phyloP scores from a whole-genome alignment of 2,888 invertebrate genomes.

The Aporophyla nigra region DNA sequence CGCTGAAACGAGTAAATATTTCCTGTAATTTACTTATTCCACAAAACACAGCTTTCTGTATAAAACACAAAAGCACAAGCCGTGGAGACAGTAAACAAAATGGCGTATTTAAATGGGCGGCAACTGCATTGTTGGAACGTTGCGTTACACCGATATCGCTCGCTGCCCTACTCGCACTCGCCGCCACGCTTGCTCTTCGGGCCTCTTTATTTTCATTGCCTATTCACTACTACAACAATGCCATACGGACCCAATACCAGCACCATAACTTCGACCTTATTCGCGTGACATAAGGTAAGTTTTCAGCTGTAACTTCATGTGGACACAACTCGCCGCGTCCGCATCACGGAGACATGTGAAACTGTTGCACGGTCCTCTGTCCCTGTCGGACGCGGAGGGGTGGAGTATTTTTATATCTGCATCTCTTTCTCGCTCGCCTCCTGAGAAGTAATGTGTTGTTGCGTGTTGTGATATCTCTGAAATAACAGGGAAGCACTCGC shows the following conservation, averaged over 20 bases:
- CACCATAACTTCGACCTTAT: slow-evolving; percentile 67
- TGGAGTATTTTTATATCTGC: slow-evolving; percentile 82
- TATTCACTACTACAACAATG: slow-evolving; percentile 74
- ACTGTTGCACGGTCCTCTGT: slow-evolving; percentile 85
- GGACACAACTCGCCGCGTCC: slow-evolving; percentile 70
- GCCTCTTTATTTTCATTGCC: slow-evolving; percentile 84
- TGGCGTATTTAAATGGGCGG: slow-evolving; percentile 91
- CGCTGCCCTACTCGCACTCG: slow-evolving; percentile 82
- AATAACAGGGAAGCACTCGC: slow-evolving; percentile 91
- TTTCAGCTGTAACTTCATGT: slow-evolving; percentile 52
- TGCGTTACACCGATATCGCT: slow-evolving; percentile 77
- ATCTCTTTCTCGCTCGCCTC: slow-evolving; percentile 84
- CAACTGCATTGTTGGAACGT: slow-evolving; percentile 86
- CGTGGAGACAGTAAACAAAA: slow-evolving; percentile 90
- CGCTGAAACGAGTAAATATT: slow-evolving; percentile 86
- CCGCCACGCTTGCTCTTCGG: slow-evolving; percentile 64
- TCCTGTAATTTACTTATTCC: slow-evolving; percentile 88
- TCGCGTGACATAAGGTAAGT: slow-evolving; percentile 40
- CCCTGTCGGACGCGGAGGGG: slow-evolving; percentile 77
- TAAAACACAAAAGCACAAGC: slow-evolving; percentile 84
- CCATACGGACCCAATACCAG: slow-evolving; percentile 61
- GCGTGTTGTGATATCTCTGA: slow-evolving; percentile 91
- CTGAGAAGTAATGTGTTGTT: slow-evolving; percentile 91
- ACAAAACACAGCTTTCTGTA: slow-evolving; percentile 87
- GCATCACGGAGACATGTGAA: slow-evolving; percentile 79